These are phyloP conservation scores for Perccottus glenii DNA, from an alignment of 2,113 vertebrate species.

Conservation along the genomic window DNA sequence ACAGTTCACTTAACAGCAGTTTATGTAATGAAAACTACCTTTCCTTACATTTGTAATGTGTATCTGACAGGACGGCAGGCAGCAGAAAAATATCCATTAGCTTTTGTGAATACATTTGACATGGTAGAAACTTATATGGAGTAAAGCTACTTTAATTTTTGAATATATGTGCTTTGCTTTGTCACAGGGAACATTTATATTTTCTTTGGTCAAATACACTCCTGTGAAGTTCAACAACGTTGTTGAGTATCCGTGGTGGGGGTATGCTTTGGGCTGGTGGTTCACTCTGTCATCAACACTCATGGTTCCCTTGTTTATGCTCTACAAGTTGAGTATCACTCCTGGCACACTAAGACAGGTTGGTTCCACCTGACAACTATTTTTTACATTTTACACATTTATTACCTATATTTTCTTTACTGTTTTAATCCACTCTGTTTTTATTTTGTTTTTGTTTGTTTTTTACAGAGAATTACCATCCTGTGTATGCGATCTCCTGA, in stretches of 20 bases:
- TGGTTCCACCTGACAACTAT: background rate
- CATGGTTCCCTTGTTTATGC: slow-evolving; percentile 77
- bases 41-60: no score
- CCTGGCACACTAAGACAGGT: slow-evolving; percentile 77
- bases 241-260: slow-evolving; percentile 81
- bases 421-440: slow-evolving; percentile 9
- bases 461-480: slow-evolving; percentile 64
- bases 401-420: no score
- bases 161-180: background rate
- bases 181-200: slow-evolving; percentile 77
- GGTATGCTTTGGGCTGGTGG: slow-evolving; percentile 79
- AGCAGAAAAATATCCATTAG: no score
- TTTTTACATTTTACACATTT: background rate
- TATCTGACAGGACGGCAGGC: no score
- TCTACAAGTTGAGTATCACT: slow-evolving; percentile 70
- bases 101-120: no score
- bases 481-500: slow-evolving; percentile 75
- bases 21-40: no score
- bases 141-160: background rate
- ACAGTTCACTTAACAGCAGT: no score
- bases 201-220: slow-evolving; percentile 79
- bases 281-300: slow-evolving; percentile 84
- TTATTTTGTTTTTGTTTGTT: slow-evolving; percentile 14
- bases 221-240: slow-evolving; percentile 83
- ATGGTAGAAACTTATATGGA: no score